phyloP scores from a whole-genome alignment of 2,888 invertebrate species.

The Lasioglossum pauxillum region DNA sequence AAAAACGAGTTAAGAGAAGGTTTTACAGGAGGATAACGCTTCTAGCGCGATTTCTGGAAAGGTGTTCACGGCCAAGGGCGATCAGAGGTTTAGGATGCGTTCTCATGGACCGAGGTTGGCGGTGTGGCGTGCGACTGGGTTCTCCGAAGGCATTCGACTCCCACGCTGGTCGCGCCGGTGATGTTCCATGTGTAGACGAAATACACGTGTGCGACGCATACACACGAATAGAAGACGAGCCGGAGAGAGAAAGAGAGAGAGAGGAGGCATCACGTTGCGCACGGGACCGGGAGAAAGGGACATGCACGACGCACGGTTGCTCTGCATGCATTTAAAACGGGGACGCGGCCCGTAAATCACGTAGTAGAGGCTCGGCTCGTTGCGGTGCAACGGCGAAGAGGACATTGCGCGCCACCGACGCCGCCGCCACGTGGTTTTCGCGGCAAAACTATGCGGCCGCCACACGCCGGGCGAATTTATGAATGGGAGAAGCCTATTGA shows the following conservation, averaged over 20 bases:
- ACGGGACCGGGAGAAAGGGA: constrained; percentile 22
- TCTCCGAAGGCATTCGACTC: constrained; percentile 40
- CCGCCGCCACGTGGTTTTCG: constrained; percentile 75
- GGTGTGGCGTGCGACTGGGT: constrained; percentile 29
- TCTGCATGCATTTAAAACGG: constrained; percentile 66
- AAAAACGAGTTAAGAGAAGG: not conserved
- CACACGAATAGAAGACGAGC: not conserved
- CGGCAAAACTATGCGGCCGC: constrained; percentile 75
- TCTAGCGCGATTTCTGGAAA: not conserved
- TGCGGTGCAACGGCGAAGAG: constrained; percentile 63
- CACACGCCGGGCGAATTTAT: constrained; percentile 76
- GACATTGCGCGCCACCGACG: constrained; percentile 57
- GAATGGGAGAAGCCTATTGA: constrained; percentile 80
- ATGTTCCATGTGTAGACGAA: constrained; percentile 15
- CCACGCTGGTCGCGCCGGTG: constrained; percentile 21
- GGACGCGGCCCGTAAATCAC: constrained; percentile 67
- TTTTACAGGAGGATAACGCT: not conserved
- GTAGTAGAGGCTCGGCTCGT: constrained; percentile 61
- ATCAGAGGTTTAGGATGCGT: not conserved
- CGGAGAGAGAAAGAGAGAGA: not conserved
- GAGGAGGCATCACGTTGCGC: constrained; percentile 7
- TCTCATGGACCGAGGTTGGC: constrained; percentile 13
- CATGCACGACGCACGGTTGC: constrained; percentile 44
- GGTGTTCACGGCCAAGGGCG: constrained; percentile 2
- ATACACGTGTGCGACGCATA: constrained; percentile 25